Evolutionary conservation across 2,888 invertebrate species (phyloP), one percentile per base, ranked within the genome.

Genomic region (Pollenia griseotomentosa): DNA sequence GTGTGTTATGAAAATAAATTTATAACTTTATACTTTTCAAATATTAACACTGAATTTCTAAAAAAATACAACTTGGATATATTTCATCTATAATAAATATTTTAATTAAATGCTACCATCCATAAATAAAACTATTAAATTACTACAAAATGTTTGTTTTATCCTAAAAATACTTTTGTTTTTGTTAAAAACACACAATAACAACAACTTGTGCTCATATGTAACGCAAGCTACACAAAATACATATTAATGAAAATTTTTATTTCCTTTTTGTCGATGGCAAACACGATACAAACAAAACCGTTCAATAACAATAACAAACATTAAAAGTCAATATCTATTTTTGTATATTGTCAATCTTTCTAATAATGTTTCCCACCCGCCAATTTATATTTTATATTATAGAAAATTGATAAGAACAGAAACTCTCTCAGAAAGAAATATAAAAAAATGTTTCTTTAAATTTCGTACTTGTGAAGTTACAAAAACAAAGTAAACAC

Each of bases 251-350:
- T 51, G 33, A 70, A 68, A 14, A 70, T 79, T 70, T 70, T 23
- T 42, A 61, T 83, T 65, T 78, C 53, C 61, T 55, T 65, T 77
- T 70, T 61, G 53, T 55, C 2, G 33, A 40, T 23, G 23, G 53
- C n/a, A 77, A 68, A 48, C n/a, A 78, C 14, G 14, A n/a, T 23
- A 63, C 53, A 74, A n/a, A 23, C 42, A 65, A 65, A 65, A 65
- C 57, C 48, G 61, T 75, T 85, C 12, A 55, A 66, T 10, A 75
- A 51, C 51, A 74, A 79, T 53, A 84, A 79, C 74, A 84, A 79
- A 73, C 63, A 85, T 85, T 86, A 63, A 79, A 79, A 79, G 74
- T 83, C 74, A 86, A 82, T 79, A 79, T 82, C 59, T 77, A 78
- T 82, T 86, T 81, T 86, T 51, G 73, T 68, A 65, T 57, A 55